Evolutionary conservation across 2,113 vertebrate species (phyloP), one percentile per base, ranked within the genome.

Genomic region (Corynorhinus townsendii): DNA sequence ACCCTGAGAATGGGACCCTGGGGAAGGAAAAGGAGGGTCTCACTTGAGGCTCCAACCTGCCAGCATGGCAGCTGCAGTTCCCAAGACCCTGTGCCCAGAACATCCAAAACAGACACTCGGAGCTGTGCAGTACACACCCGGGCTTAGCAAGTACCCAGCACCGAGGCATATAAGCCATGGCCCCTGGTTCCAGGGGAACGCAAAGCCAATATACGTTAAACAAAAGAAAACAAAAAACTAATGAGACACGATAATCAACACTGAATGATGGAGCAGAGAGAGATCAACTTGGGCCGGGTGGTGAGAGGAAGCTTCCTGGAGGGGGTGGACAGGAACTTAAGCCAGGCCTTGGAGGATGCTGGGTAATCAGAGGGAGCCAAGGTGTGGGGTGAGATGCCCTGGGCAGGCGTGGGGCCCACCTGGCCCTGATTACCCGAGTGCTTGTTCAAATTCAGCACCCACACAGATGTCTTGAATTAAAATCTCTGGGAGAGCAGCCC

Each of bases 121-220:
- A 1, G 38, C 28, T 43, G 40, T n/a, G 33, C 62, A 9, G 26
- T 14, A 30, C 6, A 3, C 3, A 4, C 0, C 14, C 26, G 3
- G 1, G 62, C 26, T 43, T 30, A 28, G 64, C 82, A 56, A 30
- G 43, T 9, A 26, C 7, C 26, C 20, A 47, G 59, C n/a, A 43
- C 28, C 71, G 72, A 84, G 75, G 30, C 26, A 12, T 45, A 2
- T 16, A 43, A 49, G 28, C 26, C 52, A 8, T 2, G 19, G 85
- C n/a, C 54, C 33, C 88, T 71, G 80, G 38, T 66, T 38, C 54
- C 83, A n/a, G 59, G 16, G 43, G n/a, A 19, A 11, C 62, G 22
- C 24, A 5, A 62, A 73, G 47, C 68, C 62, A 52, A 33, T 26
- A 38, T 33, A 33, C 5, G 4, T 26, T 7, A 38, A 91, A 14